These are phyloP conservation scores for Gerris lacustris DNA, from an alignment of 2,888 invertebrate genomes.

Conservation along the genomic window DNA sequence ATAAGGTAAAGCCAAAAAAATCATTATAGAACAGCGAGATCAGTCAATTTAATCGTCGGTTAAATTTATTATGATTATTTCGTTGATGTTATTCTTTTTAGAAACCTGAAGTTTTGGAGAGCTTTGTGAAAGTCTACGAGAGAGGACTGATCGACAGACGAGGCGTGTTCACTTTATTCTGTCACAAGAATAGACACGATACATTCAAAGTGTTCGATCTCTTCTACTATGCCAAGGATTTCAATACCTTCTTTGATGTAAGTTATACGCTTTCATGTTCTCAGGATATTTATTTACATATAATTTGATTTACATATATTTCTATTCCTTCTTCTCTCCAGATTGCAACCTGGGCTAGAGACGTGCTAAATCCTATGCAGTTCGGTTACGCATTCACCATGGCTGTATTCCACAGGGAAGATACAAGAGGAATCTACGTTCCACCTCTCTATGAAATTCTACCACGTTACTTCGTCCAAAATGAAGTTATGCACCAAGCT, in stretches of 20 bases:
- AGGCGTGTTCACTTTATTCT: not conserved
- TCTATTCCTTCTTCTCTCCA: constrained; percentile 27
- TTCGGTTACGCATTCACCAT: constrained; percentile 46
- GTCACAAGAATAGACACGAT: constrained; percentile 38
- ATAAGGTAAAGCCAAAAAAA: not conserved
- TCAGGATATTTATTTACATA: too few species aligned
- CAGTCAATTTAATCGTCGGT: too few species aligned
- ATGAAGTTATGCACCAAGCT: constrained; percentile 6
- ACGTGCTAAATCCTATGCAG: constrained; percentile 45
- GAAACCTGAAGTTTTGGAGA: constrained; percentile 1
- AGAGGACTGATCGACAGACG: not conserved
- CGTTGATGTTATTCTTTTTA: not conserved
- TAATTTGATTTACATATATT: too few species aligned
- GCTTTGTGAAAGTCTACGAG: not conserved
- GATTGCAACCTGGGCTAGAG: constrained; percentile 44
- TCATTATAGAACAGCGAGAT: too few species aligned
- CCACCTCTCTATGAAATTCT: constrained; percentile 48
- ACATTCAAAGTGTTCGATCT: constrained; percentile 51
- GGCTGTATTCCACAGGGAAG: constrained; percentile 43
- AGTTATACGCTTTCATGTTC: constrained; percentile 8
- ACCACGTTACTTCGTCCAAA: constrained; percentile 35
- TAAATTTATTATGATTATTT: too few species aligned
- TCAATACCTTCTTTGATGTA: constrained; percentile 48
- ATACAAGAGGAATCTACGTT: constrained; percentile 42
- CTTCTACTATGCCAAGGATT: constrained; percentile 56